Evolutionary conservation across 2,113 vertebrate species (phyloP).

Genomic region (Poecile atricapillus): DNA sequence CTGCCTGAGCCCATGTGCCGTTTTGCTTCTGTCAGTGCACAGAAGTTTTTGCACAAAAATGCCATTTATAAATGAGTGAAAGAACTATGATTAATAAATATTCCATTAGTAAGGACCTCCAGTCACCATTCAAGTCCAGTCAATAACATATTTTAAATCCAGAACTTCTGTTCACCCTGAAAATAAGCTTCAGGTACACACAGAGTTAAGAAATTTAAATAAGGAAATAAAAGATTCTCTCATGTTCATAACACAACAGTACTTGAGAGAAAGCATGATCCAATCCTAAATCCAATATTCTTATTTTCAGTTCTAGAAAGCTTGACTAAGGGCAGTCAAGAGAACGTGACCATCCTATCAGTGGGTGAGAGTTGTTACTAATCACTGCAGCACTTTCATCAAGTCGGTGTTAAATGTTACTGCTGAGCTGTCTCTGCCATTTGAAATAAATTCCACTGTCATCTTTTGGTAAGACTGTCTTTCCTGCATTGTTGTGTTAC

Average conservation of each 20-base stretch:
- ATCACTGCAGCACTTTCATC: not conserved
- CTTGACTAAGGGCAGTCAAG: not conserved
- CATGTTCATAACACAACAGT: not conserved
- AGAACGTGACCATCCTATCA: not conserved
- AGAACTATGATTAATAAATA: not conserved
- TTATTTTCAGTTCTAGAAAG: not conserved
- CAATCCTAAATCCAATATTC: not conserved
- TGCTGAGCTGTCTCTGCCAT: not conserved
- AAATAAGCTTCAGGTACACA: not conserved
- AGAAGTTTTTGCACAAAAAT: not conserved
- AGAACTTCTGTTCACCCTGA: not conserved
- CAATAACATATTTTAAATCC: not conserved
- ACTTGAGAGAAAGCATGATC: not conserved
- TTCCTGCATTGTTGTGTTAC: not conserved
- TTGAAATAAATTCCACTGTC: not conserved
- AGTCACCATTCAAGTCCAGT: not conserved
- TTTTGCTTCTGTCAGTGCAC: not conserved
- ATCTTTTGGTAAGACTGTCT: not conserved
- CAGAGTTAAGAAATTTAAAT: not conserved
- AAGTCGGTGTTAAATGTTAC: not conserved
- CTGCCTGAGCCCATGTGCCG: not conserved
- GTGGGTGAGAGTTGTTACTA: not conserved
- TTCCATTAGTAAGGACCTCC: not conserved
- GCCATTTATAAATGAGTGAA: not conserved
- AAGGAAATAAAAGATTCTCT: not conserved